These are phyloP conservation scores for Hyperoplus lanceolatus DNA, from an alignment of 2,797 vertebrate genomes.

Conservation along the genomic window DNA sequence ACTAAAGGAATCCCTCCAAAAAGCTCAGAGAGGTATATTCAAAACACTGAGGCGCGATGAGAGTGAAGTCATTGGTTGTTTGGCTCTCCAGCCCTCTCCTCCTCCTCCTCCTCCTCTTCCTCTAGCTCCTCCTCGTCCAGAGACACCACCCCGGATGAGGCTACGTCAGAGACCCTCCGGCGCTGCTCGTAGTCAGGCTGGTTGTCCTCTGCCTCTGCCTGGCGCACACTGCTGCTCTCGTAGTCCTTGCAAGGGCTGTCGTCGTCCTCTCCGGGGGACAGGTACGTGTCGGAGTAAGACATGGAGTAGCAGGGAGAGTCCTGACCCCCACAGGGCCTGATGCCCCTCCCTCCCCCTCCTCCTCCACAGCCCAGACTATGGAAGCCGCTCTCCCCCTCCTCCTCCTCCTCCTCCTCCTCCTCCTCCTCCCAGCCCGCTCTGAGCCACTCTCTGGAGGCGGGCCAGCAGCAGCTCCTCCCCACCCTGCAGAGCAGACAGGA, in stretches of 20 bases:
- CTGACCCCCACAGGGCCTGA: constrained; percentile 85
- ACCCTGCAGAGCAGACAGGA: constrained; percentile 90
- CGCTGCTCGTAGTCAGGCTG: constrained; percentile 77
- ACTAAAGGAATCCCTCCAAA: constrained; percentile 22
- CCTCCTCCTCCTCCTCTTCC: constrained; percentile 87
- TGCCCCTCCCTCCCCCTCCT: constrained; percentile 84
- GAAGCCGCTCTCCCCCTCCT: constrained; percentile 90
- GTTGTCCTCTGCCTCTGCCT: constrained; percentile 59
- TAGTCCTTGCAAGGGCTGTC: constrained; percentile 92
- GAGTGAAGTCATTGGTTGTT: constrained; percentile 71
- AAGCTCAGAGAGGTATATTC: constrained; percentile 3
- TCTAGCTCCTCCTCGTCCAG: constrained; percentile 93
- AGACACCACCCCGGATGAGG: constrained; percentile 94
- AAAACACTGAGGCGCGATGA: constrained; percentile 39
- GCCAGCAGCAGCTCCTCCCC: constrained; percentile 90
- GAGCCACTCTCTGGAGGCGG: constrained; percentile 86
- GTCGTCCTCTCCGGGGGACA: constrained; percentile 91
- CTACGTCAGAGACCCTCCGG: constrained; percentile 92
- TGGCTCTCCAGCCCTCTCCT: constrained; percentile 71
- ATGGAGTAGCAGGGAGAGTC: constrained; percentile 91
- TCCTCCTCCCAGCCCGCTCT: constrained; percentile 70
- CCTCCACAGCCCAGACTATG: constrained; percentile 87
- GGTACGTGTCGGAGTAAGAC: constrained; percentile 93
- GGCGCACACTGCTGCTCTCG: constrained; percentile 76
- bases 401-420: constrained; percentile 71